phyloP scores from a whole-genome alignment of 2,888 invertebrate genomes.

The Plagiodera versicolora region DNA sequence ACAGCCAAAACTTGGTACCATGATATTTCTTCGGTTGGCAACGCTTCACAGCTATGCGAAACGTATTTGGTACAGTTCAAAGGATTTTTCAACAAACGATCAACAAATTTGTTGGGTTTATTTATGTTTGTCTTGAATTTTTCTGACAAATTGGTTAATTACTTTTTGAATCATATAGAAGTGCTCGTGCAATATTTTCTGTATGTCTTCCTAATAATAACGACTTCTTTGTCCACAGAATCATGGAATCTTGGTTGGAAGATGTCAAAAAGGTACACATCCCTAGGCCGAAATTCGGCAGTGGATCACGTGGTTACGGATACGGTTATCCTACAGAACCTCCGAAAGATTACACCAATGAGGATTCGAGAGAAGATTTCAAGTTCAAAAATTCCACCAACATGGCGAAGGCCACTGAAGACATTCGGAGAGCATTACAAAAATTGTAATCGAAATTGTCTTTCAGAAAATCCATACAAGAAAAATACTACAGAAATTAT shows the following conservation, averaged over 20 bases:
- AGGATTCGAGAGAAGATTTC: conserved; percentile 61
- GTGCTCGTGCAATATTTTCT: no score
- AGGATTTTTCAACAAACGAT: no score
- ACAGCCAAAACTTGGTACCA: no score
- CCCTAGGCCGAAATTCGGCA: conserved; percentile 80
- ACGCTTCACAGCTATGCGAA: no score
- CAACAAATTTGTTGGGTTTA: no score
- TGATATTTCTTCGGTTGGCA: no score
- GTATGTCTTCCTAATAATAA: no score
- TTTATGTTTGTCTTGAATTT: no score
- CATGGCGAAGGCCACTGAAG: conserved; percentile 72
- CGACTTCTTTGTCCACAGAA: not conserved
- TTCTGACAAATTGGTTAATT: no score
- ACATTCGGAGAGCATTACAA: conserved; percentile 73
- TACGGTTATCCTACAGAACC: conserved; percentile 69
- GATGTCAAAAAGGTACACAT: conserved; percentile 83
- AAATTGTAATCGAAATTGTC: conserved; percentile 64
- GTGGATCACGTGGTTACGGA: conserved; percentile 56
- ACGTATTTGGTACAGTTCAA: no score
- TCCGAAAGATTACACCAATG: conserved; percentile 74
- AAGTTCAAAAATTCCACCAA: conserved; percentile 57
- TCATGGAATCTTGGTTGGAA: conserved; percentile 82
- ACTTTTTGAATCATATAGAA: no score
- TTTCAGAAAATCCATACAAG: not conserved
- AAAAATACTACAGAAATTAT: not conserved